Evolutionary conservation across 2,888 invertebrate genomes (phyloP), one percentile per base, ranked within the genome.

Genomic region (Magallana nippona): DNA sequence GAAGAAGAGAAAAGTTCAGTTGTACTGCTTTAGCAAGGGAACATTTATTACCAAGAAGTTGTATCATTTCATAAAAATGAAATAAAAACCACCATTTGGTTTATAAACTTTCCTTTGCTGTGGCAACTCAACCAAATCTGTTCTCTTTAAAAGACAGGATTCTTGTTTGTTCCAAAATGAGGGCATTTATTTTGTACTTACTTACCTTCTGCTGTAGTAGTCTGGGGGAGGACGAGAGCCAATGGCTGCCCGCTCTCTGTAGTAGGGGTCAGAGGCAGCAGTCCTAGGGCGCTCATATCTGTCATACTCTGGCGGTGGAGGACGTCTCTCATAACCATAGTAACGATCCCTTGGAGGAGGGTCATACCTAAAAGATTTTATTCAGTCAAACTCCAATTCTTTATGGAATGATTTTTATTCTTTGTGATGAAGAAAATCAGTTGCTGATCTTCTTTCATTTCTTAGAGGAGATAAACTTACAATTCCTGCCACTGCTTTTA

Each of bases 241-340:
- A 19, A 84, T n/a, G 19, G 88, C 87, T 17, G 86, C 87, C 82
- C 90, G 82, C 44, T 90, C 90, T 81, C 89, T 87, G 82, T 91
- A 90, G 83, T 92, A 92, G 1, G 91, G 89, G 80, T 91, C 91
- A 78, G 90, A 62, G 32, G 89, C 86, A 84, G 77, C 89, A 87
- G 71, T 86, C 81, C 85, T 87, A 32, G 89, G 86, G 79, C 89
- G 87, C 32, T 89, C 84, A 81, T 91, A 89, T 60, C 89, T 84
- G 77, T 89, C 90, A 78, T 89, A 71, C 78, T 88, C 88, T 55
- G 86, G 86, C 55, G 88, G 86, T 11, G 88, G 87, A 78, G 88
- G 81, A 13, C 85, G 85, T 82, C 87, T 87, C 78, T 87, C 88
- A 83, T 89, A 89, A 55, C 88, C 88, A 57, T 57, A 60, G 57